A percentile compares a stretch with the other conserved stretches of the same genome.
Evolutionary conservation across 2,113 vertebrate genomes (phyloP).

Genomic region (Isichthys henryi): DNA sequence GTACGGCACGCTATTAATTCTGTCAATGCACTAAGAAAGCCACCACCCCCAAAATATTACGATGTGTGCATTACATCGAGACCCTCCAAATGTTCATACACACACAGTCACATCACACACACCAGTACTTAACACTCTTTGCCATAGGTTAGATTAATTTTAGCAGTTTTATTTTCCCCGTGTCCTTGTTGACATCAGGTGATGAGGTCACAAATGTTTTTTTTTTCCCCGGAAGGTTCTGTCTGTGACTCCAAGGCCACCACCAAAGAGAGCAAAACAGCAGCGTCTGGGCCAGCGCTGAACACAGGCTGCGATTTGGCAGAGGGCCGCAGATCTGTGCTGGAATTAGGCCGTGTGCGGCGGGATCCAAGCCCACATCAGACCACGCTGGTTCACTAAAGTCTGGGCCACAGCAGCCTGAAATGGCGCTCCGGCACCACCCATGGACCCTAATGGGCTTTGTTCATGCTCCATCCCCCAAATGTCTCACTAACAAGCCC

Average conservation of each 20-base stretch:
- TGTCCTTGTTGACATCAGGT: not conserved
- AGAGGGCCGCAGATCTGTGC: not conserved
- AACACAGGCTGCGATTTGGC: conserved; percentile 3
- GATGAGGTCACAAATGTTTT: not conserved
- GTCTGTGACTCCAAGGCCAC: not conserved
- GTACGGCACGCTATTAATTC: not conserved
- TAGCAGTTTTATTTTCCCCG: not conserved
- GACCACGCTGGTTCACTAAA: not conserved
- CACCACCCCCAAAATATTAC: not conserved
- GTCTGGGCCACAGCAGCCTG: not conserved
- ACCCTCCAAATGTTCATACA: not conserved
- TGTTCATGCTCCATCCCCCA: not conserved
- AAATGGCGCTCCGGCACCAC: not conserved
- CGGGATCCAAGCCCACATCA: not conserved
- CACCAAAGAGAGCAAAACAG: not conserved
- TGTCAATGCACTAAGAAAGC: not conserved
- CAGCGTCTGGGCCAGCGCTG: not conserved
- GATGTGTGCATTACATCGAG: not conserved
- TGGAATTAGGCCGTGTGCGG: not conserved
- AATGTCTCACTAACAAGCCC: conserved; percentile 4
- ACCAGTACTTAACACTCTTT: not conserved
- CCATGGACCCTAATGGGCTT: not conserved
- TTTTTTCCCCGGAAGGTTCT: not conserved
- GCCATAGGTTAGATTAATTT: not conserved
- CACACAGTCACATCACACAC: not conserved